Evolutionary conservation across 2,797 vertebrate genomes (phyloP), one percentile per base, ranked within the genome.

Genomic region (Eulemur mongoz): DNA sequence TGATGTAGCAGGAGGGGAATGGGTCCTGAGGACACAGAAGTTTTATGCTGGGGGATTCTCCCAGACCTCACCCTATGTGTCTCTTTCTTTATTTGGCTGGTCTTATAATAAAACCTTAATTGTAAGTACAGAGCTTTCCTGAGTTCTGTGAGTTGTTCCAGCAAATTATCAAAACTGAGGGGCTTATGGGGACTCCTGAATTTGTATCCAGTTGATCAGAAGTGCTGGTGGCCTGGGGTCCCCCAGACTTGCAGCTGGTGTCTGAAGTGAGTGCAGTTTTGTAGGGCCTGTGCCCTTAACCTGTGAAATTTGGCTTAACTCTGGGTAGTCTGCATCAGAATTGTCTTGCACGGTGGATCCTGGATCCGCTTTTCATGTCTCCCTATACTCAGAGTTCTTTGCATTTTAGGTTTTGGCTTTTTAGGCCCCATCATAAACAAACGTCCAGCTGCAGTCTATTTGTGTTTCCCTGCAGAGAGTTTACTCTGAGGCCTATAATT

Each of bases 401-500:
- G 23, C 32, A 69, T 59, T 94, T 94, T 13, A 38, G 13, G 48
- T 32, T 81, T 30, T 30, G 76, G 23, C 25, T 17, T 73, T 75
- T 43, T 32, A 65, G 65, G 15, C 9, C 1, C 14, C 13, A 43
- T n/a, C n/a, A 18, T 43, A 81, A 93, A 50, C n/a, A 84, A 80
- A 22, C 30, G 9, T 88, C 43, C 15, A 86, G 57, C 73, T 30
- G 13, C 4, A 7, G 4, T 70, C 82, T 86, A 40, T 89, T 86
- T 91, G 73, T 5, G 7, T 59, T 70, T 12, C 70, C 38, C 43
- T 0, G 0, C 59, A 69, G 54, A 92, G n/a, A 67, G 23, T 61
- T 73, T 57, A 67, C 61, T 82, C 7, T 2, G 38, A 43, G 35
- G 69, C 59, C 94, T 95, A 0, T 92, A 92, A 96, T 96, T 98